These are phyloP conservation scores for Hirtodrosophila confusa DNA, from an alignment of 2,888 invertebrate species.

Conservation along the genomic window DNA sequence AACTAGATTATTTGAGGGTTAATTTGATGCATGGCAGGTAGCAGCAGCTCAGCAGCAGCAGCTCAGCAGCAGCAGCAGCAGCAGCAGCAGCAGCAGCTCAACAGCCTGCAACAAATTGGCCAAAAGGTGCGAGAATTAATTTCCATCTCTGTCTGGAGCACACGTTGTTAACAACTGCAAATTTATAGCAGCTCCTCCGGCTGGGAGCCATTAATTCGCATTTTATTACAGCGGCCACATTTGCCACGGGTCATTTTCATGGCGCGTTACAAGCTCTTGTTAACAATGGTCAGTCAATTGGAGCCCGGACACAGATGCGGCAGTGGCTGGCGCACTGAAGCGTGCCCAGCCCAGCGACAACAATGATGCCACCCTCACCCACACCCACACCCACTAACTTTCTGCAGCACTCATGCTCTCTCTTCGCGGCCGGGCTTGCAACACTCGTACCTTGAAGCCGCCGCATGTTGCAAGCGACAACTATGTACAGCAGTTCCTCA, in stretches of 20 bases:
- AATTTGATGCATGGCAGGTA: conserved; percentile 69
- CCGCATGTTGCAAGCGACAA: conserved; percentile 55
- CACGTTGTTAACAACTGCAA: conserved; percentile 33
- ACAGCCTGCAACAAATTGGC: conserved; percentile 66
- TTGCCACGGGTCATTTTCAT: conserved; percentile 81
- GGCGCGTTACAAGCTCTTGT: conserved; percentile 60
- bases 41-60: conserved; percentile 12
- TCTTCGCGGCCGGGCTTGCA: conserved; percentile 48
- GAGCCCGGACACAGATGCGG: conserved; percentile 53
- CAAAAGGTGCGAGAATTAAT: conserved; percentile 72
- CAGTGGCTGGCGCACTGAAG: conserved; percentile 61
- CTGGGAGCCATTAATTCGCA: conserved; percentile 73
- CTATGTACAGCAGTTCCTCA: conserved; percentile 19
- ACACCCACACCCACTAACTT: conserved; percentile 22
- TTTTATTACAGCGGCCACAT: conserved; percentile 73
- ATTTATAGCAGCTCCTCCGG: conserved; percentile 56
- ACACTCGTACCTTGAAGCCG: conserved; percentile 59
- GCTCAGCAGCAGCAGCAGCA: conserved; percentile 16
- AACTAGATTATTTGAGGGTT: conserved; percentile 74
- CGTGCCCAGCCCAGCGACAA: conserved; percentile 77
- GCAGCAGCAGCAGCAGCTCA: conserved; percentile 26
- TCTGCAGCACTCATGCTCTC: conserved; percentile 3
- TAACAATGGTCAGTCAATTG: conserved; percentile 79
- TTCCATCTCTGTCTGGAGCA: conserved; percentile 27
- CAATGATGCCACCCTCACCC: conserved; percentile 63